Percentiles rank a stretch among this genome's conserved stretches.
These are phyloP conservation scores for Ophthalmolycus amberensis DNA, from an alignment of 2,113 vertebrate species.

Conservation along the genomic window DNA sequence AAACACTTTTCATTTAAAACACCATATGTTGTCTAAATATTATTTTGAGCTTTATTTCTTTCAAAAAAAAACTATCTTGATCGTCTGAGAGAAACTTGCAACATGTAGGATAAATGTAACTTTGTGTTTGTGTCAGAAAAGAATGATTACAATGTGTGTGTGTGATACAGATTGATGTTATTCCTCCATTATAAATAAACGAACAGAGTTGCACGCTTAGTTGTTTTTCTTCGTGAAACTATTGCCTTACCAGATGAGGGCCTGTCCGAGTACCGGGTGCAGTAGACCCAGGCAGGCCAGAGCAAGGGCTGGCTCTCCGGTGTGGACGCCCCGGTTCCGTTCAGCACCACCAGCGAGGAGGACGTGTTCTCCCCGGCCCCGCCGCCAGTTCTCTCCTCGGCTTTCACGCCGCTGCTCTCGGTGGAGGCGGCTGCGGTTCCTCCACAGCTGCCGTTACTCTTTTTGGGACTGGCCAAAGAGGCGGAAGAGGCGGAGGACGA, in stretches of 20 bases:
- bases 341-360: conserved; percentile 85
- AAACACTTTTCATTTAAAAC: not conserved
- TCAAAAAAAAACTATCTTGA: not conserved
- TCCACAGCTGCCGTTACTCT: conserved; percentile 35
- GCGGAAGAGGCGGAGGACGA: conserved; percentile 78
- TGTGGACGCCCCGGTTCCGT: conserved; percentile 79
- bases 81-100: not conserved
- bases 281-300: conserved; percentile 98
- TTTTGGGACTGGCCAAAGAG: conserved; percentile 60
- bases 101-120: not conserved
- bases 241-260: conserved; percentile 94
- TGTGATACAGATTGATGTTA: no score
- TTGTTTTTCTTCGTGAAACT: conserved; percentile 37
- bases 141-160: not conserved
- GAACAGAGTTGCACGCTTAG: not conserved
- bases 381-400: conserved; percentile 76
- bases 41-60: not conserved
- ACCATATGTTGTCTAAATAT: not conserved
- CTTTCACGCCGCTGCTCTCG: conserved; percentile 60
- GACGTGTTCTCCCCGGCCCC: conserved; percentile 79
- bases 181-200: not conserved
- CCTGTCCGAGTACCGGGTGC: conserved; percentile 95
- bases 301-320: conserved; percentile 88
- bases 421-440: conserved; percentile 1
- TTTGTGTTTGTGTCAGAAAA: not conserved